Evolutionary conservation across 1,140 invertebrate species (phyloP), one percentile per base, ranked within the genome.

Genomic region (Drosophila pruinosa): DNA sequence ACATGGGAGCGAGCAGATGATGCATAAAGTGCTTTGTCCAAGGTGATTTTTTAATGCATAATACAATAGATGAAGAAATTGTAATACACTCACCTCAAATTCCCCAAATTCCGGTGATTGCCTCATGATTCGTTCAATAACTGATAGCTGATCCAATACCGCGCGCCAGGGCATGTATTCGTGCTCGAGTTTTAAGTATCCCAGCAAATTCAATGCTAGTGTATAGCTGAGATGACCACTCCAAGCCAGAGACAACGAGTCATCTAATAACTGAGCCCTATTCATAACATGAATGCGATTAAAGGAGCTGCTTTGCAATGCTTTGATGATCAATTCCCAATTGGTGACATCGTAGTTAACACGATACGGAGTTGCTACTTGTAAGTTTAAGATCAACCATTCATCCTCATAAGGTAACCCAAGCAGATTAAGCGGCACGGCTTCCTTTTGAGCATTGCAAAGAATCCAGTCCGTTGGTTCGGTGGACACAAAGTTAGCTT

Each of bases 251-350:
- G 94, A 94, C 67, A 96, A 92, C 2, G 95, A 92, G 91, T 98
- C 97, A 34, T 95, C 94, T 6, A 98, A 92, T 1, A 97, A 91
- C 89, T 97, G 96, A 0, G 96, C 96, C 48, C 96, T 91, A 74
- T 96, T 97, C 12, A 96, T 91, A 1, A 92, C 86, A 14, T 95
- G 93, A 19, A 97, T 95, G 4, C 91, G 90, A 43, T 78, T 54
- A 65, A 90, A 93, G 72, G 90, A 59, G 1, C 91, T 89, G 28
- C 92, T 91, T n/a, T 92, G 92, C 22, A 96, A 86, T 22, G 94
- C 91, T 1, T 90, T 43, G 0, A 92, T 91, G 6, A 96, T 73
- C 3, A 95, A 89, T 19, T 93, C 85, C 96, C 96, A 97, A 78
- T 95, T 95, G 10, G 90, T 78, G 1, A 90, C 62, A 77, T 96